Evolutionary conservation across 2,888 invertebrate genomes (phyloP).

Genomic region (Stenurella melanura): DNA sequence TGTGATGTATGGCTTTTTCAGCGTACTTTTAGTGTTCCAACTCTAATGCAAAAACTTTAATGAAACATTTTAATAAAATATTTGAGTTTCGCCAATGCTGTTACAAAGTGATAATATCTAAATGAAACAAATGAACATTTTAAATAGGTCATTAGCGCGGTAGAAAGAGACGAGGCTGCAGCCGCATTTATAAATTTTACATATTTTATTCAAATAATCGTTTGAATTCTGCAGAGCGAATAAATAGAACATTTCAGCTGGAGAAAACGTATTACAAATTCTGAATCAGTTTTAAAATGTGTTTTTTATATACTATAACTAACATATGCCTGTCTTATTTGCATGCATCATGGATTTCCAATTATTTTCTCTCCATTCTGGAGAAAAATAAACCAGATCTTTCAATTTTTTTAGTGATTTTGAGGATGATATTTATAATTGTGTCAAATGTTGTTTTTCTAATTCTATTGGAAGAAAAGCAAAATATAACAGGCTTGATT

Average conservation of each 20-base stretch:
- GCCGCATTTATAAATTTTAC: constrained; percentile 21
- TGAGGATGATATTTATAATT: too few relatives aligned
- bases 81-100: constrained; percentile 16
- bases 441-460: too few relatives aligned
- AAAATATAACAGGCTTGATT: too few relatives aligned
- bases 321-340: too few relatives aligned
- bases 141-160: constrained; percentile 18
- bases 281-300: not conserved
- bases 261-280: constrained; percentile 13
- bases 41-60: constrained; percentile 17
- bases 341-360: too few relatives aligned
- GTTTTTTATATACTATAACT: too few relatives aligned
- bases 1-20: constrained; percentile 7
- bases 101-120: constrained; percentile 4
- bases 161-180: not conserved
- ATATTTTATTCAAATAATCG: constrained; percentile 29
- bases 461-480: too few relatives aligned
- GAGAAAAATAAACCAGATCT: too few relatives aligned
- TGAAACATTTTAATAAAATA: constrained; percentile 30
- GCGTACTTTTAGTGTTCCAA: constrained; percentile 2
- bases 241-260: constrained; percentile 1
- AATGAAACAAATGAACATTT: constrained; percentile 24
- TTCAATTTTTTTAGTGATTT: too few relatives aligned
- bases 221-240: constrained; percentile 11
- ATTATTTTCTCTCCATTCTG: too few relatives aligned